Percentiles rank a stretch among this genome's conserved stretches.
Conservation (phyloP, 1,140 invertebrate genomes). For the Proctacanthus coquilletti region DNA sequence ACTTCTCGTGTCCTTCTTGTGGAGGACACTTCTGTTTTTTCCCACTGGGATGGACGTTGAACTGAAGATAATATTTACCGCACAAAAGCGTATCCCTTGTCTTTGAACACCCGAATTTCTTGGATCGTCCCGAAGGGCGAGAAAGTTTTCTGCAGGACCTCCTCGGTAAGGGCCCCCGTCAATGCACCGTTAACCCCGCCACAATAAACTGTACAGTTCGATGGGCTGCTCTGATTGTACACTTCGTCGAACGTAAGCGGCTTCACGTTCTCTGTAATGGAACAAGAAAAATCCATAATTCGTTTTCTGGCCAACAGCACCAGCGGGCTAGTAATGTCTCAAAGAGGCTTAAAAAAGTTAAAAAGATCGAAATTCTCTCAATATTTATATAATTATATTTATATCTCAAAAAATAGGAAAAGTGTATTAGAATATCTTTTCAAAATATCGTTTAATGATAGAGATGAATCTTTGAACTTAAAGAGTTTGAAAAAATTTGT, state of each 20-base stretch:
- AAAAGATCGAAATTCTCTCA: not conserved
- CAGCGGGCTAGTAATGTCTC: too few species aligned
- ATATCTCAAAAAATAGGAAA: not conserved
- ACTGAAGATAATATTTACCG: slow-evolving; percentile 43
- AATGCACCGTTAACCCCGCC: slow-evolving; percentile 89
- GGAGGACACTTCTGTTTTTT: too few species aligned
- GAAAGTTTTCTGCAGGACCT: slow-evolving; percentile 94
- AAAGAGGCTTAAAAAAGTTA: not conserved
- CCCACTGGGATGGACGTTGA: too few species aligned
- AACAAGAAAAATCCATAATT: not conserved
- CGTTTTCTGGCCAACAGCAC: not conserved
- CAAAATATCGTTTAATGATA: too few species aligned
- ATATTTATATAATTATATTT: not conserved
- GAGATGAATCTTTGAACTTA: too few species aligned
- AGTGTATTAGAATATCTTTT: not conserved
- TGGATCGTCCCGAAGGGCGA: slow-evolving; percentile 87
- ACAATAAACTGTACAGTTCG: slow-evolving; percentile 98
- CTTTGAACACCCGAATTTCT: slow-evolving; percentile 97
- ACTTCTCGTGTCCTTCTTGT: too few species aligned
- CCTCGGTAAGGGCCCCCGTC: slow-evolving; percentile 81
- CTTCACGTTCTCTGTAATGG: slow-evolving; percentile 62
- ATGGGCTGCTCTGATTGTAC: slow-evolving; percentile 95
- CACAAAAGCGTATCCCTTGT: slow-evolving; percentile 97
- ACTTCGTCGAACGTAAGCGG: slow-evolving; percentile 95
- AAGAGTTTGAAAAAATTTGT: too few species aligned